Base-by-base conservation (phyloP, 2,888 invertebrate genomes). In the Ophion slaviceki region DNA sequence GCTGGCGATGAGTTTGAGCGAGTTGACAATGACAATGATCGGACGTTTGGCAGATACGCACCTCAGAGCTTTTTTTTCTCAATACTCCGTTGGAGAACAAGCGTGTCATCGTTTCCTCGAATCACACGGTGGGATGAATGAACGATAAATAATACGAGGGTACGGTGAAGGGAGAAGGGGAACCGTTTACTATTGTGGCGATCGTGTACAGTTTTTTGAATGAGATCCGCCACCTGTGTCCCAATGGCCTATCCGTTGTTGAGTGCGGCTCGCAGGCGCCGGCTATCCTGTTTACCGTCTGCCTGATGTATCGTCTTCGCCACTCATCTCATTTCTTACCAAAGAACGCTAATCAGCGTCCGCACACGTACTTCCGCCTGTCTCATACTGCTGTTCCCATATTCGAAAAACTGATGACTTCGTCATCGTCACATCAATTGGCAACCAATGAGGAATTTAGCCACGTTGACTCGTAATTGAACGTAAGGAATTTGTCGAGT, bases 131-230 rank as follows among this genome's bases (percentile, higher is more conserved):
- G 28, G 36, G 17, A 32, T 64, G 67, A 80, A 81, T n/a, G 77
- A 78, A 62, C 57, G 80, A 78, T 36, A 71, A 67, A 53, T 61
- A 64, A 68, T 64, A 17, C 20, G 62, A 57, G 74, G 28, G 40
- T 28, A 24, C 28, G 45, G 32, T 20, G n/a, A 28, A 66, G n/a
- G 66, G n/a, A 57, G 32, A 17, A 64, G 62, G 28, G 67, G 28
- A 57, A 67, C 11, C 70, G 70, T 85, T 80, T 84, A 80, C 76
- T 77, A 72, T 72, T 71, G 70, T 62, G 72, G 59, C 68, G 79
- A 82, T 85, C 78, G 78, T 82, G 82, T 47, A 66, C 4, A 47
- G 85, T 80, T 86, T 86, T 74, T 74, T 24, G 11, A 82, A 82
- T 82, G 77, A 80, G 82, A 75, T 11, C 32, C 64, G 62, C 61